A percentile compares a stretch with the other conserved stretches of the same genome.
Evolutionary conservation across 2,797 vertebrate species (phyloP).

Genomic region (Anguilla pacifica): DNA sequence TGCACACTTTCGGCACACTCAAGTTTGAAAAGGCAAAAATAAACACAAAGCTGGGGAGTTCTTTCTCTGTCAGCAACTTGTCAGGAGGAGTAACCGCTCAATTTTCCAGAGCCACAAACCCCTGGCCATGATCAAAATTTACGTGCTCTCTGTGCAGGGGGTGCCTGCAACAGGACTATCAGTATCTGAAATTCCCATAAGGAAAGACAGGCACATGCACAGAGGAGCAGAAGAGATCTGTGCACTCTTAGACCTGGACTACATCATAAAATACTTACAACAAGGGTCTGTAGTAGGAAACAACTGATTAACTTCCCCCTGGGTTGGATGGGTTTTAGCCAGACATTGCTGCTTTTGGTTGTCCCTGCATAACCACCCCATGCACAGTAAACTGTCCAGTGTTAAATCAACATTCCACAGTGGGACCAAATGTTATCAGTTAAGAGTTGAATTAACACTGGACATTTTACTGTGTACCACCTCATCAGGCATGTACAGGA

Average conservation of each 20-base stretch:
- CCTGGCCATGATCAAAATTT: slow-evolving; percentile 2
- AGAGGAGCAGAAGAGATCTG: neutral
- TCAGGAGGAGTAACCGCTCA: neutral
- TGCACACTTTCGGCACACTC: slow-evolving; percentile 50
- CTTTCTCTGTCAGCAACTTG: slow-evolving; percentile 19
- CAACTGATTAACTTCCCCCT: neutral
- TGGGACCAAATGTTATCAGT: too few relatives aligned
- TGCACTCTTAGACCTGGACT: neutral
- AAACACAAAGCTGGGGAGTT: slow-evolving; percentile 51
- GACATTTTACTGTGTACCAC: too few relatives aligned
- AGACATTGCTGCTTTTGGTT: neutral
- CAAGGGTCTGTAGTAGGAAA: neutral
- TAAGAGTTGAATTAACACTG: too few relatives aligned
- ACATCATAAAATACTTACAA: neutral
- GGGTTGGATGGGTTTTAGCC: neutral
- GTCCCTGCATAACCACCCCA: neutral
- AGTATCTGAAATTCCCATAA: neutral
- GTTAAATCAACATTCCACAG: too few relatives aligned
- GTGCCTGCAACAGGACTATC: neutral
- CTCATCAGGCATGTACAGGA: too few relatives aligned
- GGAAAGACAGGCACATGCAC: neutral
- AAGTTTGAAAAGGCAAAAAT: slow-evolving; percentile 55
- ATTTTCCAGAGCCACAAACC: neutral
- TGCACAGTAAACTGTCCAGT: neutral
- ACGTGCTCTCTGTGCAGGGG: neutral